These are phyloP conservation scores for Aphaenogaster ashmeadi DNA, from an alignment of 1,140 invertebrate species.

Conservation along the genomic window DNA sequence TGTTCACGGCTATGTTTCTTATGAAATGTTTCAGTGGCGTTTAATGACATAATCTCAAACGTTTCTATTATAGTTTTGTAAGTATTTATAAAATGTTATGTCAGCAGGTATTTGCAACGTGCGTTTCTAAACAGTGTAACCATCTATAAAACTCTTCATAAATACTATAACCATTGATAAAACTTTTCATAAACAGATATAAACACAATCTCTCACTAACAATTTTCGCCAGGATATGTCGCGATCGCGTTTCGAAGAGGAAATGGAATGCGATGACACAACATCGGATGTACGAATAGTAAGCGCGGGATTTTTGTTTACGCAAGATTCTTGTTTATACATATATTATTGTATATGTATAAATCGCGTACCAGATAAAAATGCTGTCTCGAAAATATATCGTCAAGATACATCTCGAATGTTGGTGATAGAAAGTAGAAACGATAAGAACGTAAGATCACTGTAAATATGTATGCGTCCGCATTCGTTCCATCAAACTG, in stretches of 20 bases:
- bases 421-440: not conserved
- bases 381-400: constrained; percentile 22
- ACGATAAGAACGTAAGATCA: not conserved
- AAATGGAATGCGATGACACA: not conserved
- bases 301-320: not conserved
- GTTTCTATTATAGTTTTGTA: no score
- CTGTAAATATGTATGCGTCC: not conserved
- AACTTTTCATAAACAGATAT: no score
- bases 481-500: not conserved
- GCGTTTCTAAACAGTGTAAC: no score
- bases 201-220: no score
- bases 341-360: constrained; percentile 14
- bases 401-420: not conserved
- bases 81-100: no score
- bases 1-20: no score
- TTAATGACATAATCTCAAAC: no score
- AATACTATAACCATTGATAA: no score
- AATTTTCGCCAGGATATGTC: not conserved
- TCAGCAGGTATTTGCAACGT: no score
- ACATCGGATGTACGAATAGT: not conserved
- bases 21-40: no score
- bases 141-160: no score
- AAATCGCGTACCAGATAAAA: not conserved
- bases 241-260: not conserved
- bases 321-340: not conserved